phyloP scores from a whole-genome alignment of 1,140 invertebrate genomes.

The Globodera ellingtonae region DNA sequence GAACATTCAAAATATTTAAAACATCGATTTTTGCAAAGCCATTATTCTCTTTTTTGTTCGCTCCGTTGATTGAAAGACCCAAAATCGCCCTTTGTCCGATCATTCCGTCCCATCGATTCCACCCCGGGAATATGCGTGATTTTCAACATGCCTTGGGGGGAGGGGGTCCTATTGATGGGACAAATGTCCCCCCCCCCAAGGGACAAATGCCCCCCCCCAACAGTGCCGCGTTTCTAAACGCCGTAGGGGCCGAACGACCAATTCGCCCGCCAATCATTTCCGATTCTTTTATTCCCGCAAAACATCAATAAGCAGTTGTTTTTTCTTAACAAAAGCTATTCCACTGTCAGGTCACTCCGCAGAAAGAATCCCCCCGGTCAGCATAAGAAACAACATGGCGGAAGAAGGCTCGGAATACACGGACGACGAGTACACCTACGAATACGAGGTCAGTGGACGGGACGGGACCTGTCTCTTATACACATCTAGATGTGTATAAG shows the following conservation, averaged over 20 bases:
- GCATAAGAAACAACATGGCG: background rate
- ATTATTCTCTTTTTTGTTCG: background rate
- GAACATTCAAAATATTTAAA: background rate
- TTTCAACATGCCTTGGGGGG: background rate
- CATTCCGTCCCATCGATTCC: background rate
- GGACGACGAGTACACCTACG: conserved; percentile 7
- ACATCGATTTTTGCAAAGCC: background rate
- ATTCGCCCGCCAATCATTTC: background rate
- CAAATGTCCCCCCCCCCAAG: background rate
- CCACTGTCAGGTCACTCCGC: background rate
- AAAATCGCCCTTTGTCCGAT: background rate
- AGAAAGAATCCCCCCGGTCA: background rate
- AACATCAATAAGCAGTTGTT: background rate
- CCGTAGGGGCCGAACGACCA: too few species aligned
- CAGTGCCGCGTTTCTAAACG: too few species aligned
- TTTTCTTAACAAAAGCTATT: background rate
- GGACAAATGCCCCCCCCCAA: too few species aligned
- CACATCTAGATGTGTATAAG: too few species aligned
- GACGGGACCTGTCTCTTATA: too few species aligned
- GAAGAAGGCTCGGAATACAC: conserved; percentile 2
- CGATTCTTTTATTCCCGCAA: background rate
- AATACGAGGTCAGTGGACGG: conserved; percentile 1
- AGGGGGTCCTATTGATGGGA: background rate
- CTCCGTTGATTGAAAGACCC: background rate
- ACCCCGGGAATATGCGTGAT: background rate